These are phyloP conservation scores for Meiosimyza platycephala DNA, from an alignment of 2,888 invertebrate genomes.

Conservation along the genomic window DNA sequence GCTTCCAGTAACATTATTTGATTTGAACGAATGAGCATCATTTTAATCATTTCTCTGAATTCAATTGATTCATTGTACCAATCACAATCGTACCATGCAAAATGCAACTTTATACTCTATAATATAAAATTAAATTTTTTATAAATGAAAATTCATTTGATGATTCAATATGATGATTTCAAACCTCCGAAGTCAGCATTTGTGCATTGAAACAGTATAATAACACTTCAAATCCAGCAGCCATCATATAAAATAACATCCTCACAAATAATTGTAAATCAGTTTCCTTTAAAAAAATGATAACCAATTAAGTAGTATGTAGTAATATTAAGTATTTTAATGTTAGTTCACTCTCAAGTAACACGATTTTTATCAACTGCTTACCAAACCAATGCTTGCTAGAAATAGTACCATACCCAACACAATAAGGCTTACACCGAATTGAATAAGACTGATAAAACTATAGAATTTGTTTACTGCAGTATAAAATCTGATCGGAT, in stretches of 20 bases:
- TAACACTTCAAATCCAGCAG: slow-evolving; percentile 43
- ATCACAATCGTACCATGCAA: slow-evolving; percentile 54
- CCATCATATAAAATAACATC: slow-evolving; percentile 43
- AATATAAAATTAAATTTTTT: not conserved
- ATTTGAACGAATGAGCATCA: slow-evolving; percentile 57
- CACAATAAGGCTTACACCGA: slow-evolving; percentile 51
- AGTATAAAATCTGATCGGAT: slow-evolving; percentile 31
- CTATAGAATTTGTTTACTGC: slow-evolving; percentile 40
- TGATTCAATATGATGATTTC: not conserved
- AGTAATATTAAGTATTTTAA: not conserved
- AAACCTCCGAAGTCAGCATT: slow-evolving; percentile 45
- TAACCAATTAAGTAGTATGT: too few species aligned
- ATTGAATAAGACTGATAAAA: slow-evolving; percentile 52
- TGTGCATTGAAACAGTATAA: slow-evolving; percentile 49
- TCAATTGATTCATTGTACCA: slow-evolving; percentile 59
- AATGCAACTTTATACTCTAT: slow-evolving; percentile 54
- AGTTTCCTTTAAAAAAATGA: slow-evolving; percentile 26
- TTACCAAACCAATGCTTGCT: slow-evolving; percentile 53
- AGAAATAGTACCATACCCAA: slow-evolving; percentile 57
- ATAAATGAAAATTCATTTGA: slow-evolving; percentile 3
- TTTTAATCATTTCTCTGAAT: slow-evolving; percentile 52
- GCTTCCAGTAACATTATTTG: slow-evolving; percentile 51
- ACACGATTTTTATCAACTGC: slow-evolving; percentile 1
- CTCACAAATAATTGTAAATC: slow-evolving; percentile 34
- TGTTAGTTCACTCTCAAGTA: not conserved